Evolutionary conservation across 2,888 invertebrate genomes (phyloP), one percentile per base, ranked within the genome.

Genomic region (Stomorhina lunata): DNA sequence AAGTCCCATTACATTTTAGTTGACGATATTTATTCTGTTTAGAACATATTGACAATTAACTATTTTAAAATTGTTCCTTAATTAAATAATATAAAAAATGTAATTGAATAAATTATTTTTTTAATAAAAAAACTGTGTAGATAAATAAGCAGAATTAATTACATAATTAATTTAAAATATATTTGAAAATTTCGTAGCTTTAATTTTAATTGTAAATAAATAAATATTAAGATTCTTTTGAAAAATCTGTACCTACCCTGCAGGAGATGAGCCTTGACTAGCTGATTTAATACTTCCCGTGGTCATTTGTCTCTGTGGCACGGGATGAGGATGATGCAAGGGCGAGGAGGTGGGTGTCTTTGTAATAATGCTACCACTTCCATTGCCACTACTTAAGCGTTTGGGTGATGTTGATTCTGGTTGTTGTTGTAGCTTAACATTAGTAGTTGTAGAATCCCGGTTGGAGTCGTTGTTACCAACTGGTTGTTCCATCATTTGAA

Each of bases 401-500:
- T 83, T 84, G 0, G 85, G 84, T 12, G 84, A 84, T 12, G 78
- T 79, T 25, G 79, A 45, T 15, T 77, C 69, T 40, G 32, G 57
- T 10, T 45, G 55, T 57, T 68, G 77, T 29, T 55, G 66, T 15
- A 17, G 40, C 43, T 73, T 72, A 34, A 45, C 66, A 50, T 40
- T 43, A 43, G n/a, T 61, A 4, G 40, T 50, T 77, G 50, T 34
- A 0, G 59, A 27, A n/a, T 82, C 66, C 29, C 59, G 65, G 10
- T 25, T 65, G 10, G 71, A 37, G 84, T 95, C 94, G 90, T 93
- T 94, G 90, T 93, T 94, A 90, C 94, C 94, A 88, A 95, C 93
- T 88, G 94, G 69, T 29, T 69, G 94, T 89, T 95, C 95, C 92
- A 95, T 92, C 94, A 95, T 94, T 91, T 95, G 95, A 92, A 95